Conservation (phyloP, 2,888 invertebrate species). For the Agrotis clavis region DNA sequence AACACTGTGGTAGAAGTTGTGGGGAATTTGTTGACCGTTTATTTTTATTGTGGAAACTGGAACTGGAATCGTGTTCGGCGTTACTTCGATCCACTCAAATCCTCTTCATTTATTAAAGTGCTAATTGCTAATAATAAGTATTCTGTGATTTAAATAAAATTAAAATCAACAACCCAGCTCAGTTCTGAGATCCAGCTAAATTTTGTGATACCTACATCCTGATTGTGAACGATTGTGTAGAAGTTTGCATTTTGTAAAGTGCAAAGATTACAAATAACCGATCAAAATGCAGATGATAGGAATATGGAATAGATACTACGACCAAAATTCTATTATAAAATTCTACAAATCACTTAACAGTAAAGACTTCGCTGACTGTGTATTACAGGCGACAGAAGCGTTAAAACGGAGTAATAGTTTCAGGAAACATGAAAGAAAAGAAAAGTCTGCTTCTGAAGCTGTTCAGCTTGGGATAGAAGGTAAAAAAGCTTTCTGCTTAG, state of each 20-base stretch:
- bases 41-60: too few species aligned
- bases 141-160: too few species aligned
- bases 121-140: too few species aligned
- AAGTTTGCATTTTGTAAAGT: conserved; percentile 2
- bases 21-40: conserved; percentile 6
- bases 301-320: too few species aligned
- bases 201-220: too few species aligned
- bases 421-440: not conserved
- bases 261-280: not conserved
- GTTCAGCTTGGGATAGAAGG: conserved; percentile 2
- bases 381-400: not conserved
- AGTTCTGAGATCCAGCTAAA: not conserved
- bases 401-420: not conserved
- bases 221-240: not conserved
- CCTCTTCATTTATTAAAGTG: too few species aligned
- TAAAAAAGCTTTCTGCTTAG: conserved; percentile 18
- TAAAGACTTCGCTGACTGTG: conserved; percentile 36
- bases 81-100: too few species aligned
- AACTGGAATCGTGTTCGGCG: too few species aligned
- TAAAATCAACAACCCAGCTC: not conserved
- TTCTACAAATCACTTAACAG: conserved; percentile 28
- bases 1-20: not conserved
- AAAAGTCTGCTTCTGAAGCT: conserved; percentile 14
- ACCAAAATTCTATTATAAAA: too few species aligned
- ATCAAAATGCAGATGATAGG: conserved; percentile 22